Evolutionary conservation across 2,113 vertebrate species (phyloP), one percentile per base, ranked within the genome.

Genomic region (Spheniscus mendiculus): DNA sequence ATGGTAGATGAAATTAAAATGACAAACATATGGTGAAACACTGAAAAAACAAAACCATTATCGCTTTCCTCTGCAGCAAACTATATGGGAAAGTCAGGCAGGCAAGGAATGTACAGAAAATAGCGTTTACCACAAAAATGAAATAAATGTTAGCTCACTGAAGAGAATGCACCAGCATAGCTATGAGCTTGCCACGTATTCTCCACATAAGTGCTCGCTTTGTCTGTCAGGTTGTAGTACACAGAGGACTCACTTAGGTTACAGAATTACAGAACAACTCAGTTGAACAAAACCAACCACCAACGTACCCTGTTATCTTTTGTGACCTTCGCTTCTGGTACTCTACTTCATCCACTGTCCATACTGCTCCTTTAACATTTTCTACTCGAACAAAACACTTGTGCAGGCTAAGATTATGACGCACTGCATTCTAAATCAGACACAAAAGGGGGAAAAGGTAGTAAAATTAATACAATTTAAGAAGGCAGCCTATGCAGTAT

Each of bases 341-440:
- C 97, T 99, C 99, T 98, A 99, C 98, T 98, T 99, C 99, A 72
- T 99, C 99, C 97, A 99, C 99, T 78, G 99, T 99, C 99, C 99
- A 99, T 96, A 99, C 99, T 76, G 99, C 99, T 93, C 99, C 99
- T 98, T 99, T 99, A 98, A 99, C 99, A 93, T 99, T 99, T 99
- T 99, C 99, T 98, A 99, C 99, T 89, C 99, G 99, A 98, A 99
- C 99, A 98, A 99, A 99, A 99, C 99, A 99, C 98, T 99, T 99
- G 99, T 99, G 99, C 98, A 99, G 99, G 97, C 99, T 99, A 94
- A 99, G 99, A 98, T 99, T 99, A 98, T 99, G 99, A 98, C 99
- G 99, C 87, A 99, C 99, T 67, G 99, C 99, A 95, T 99, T 99
- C 99, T 99, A 98, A 96, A 97, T 95, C 97, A 98, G 95, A 98